Conservation (phyloP, 2,113 vertebrate genomes). For the Ophthalmolycus amberensis region DNA sequence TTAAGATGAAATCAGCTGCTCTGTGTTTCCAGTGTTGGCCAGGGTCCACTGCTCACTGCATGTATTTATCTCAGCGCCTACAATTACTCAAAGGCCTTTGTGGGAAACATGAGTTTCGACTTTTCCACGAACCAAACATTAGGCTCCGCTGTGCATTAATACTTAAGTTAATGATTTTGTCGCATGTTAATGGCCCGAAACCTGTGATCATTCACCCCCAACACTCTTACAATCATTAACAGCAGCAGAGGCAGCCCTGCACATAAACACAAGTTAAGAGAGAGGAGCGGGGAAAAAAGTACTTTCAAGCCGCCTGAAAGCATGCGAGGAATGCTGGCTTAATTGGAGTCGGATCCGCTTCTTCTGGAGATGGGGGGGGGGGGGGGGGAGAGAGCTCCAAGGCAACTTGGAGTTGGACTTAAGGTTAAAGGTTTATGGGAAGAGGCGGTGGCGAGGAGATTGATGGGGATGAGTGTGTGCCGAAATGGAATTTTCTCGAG, state of each 20-base stretch:
- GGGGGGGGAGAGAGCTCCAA: constrained; percentile 42
- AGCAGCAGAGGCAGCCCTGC: constrained; percentile 62
- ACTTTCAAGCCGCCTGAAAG: constrained; percentile 62
- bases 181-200: constrained; percentile 39
- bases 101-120: neutral
- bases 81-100: neutral
- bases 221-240: constrained; percentile 69
- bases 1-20: neutral
- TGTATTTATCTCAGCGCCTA: neutral
- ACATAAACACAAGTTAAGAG: constrained; percentile 68
- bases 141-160: constrained; percentile 13
- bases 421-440: constrained; percentile 72
- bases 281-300: constrained; percentile 4
- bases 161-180: constrained; percentile 46
- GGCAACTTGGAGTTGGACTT: constrained; percentile 52
- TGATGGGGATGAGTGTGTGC: constrained; percentile 62
- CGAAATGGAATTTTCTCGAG: constrained; percentile 69
- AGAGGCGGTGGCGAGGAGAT: constrained; percentile 62
- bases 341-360: constrained; percentile 75
- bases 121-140: neutral
- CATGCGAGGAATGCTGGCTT: constrained; percentile 79
- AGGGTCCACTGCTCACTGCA: neutral
- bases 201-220: constrained; percentile 47
- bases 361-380: constrained; percentile 39
- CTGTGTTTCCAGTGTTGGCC: neutral